Evolutionary conservation across 2,113 vertebrate genomes (phyloP), one percentile per base, ranked within the genome.

Genomic region (Psettodes erumei): DNA sequence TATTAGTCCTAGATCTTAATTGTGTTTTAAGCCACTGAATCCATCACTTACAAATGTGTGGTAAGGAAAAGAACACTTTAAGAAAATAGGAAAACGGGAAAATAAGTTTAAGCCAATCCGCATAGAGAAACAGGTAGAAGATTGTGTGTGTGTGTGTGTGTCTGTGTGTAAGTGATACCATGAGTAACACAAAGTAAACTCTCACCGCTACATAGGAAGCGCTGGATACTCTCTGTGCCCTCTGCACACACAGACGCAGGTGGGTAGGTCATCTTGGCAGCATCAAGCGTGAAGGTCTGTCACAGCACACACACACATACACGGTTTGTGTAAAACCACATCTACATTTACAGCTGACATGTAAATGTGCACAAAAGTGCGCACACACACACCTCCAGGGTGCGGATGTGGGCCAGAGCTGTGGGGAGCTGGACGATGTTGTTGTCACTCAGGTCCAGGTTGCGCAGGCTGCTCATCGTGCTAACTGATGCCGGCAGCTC

Each of bases 151-250:
- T 15, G n/a, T 35, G 23, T 32, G 28, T 33, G 42, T 51, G 25
- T 65, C 3, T 25, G 37, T 30, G 23, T 23, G 4, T 19, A 10
- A 8, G 21, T 8, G 25, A 19, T 35, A 48, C 21, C 27, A 12
- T 5, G 2, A 2, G 43, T 19, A 23, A 1, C 3, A 37, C 19
- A 19, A 38, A 50, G 38, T 16, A 1, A 18, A 56, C 3, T 13
- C 69, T 92, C 83, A 98, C 97, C 96, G 55, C 75, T 81, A 81
- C 97, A 99, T 23, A 99, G 92, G 89, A 96, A 99, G 70, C 91
- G 94, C 82, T 98, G 96, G 68, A 99, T 92, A 78, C 92, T 93
- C 59, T 95, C 95, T 0, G 96, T 97, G 2, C 98, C 96, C 0
- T 81, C 93, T 0, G 83, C 9, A 51, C 97, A 99, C 85, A 97